Evolutionary conservation across 2,888 invertebrate species (phyloP).

Genomic region (Steinernema hermaphroditum): DNA sequence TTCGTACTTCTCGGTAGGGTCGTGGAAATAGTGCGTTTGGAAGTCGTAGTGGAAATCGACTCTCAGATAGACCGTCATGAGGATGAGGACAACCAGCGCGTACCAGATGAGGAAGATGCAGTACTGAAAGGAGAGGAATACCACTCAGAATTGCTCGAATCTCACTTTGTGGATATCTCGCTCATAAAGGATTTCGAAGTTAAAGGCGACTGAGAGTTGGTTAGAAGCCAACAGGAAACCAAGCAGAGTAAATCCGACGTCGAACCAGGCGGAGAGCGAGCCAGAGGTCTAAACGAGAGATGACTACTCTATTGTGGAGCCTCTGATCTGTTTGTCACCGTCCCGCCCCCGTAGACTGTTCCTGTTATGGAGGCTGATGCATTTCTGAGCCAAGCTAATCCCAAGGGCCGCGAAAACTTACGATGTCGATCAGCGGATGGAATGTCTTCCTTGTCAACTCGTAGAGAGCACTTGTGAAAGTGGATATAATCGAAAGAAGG

Average conservation of each 20-base stretch:
- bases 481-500: neutral
- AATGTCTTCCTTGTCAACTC: neutral
- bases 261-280: neutral
- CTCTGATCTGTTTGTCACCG: too few species aligned
- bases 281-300: neutral
- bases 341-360: too few species aligned
- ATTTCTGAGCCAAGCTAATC: too few species aligned
- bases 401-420: neutral
- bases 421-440: neutral
- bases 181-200: neutral
- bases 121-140: neutral
- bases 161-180: neutral
- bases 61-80: neutral
- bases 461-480: neutral
- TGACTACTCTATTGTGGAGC: neutral
- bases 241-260: too few species aligned
- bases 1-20: neutral
- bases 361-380: too few species aligned
- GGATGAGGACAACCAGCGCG: neutral
- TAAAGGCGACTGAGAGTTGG: neutral
- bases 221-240: too few species aligned
- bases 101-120: neutral
- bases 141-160: neutral
- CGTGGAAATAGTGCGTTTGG: neutral
- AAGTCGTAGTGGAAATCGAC: slow-evolving; percentile 3